Base-by-base conservation (phyloP, 2,113 vertebrate species). In the Epinephelus fuscoguttatus region DNA sequence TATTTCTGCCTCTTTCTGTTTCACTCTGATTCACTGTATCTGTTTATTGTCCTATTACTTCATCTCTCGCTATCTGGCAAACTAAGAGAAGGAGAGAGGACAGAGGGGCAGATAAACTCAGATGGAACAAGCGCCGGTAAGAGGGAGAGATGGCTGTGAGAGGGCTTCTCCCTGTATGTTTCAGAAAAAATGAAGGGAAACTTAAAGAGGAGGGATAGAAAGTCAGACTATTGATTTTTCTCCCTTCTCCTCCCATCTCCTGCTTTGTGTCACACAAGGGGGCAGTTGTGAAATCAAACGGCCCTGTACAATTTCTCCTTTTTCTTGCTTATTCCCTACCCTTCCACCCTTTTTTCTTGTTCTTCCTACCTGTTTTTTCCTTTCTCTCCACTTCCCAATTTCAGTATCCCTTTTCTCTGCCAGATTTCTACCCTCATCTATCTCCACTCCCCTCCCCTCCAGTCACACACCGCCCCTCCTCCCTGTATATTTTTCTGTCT, bases 401-500 rank as follows among this genome's bases (percentile, higher is more conserved):
- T 76, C 80, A 60, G 74, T 47, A 80, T 83, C 87, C 52, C 59
- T 74, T 81, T 40, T 37, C 79, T 71, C 27, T 75, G 77, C 81
- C 87, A 89, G 72, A 74, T 84, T 84, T 83, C 61, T 53, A 45
- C 57, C 81, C 78, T 80, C 79, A 80, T 84, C 81, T 19, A 55
- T 89, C 84, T 85, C 70, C 72, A 59, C 81, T 80, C 47, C 78
- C 80, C 82, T 88, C 81, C 74, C 80, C 70, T 81, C 63, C 53
- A 60, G 84, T 75, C 80, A 80, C 68, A 81, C 75, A 56, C 68
- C 40, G 42, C 68, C 59, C 81, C 72, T 84, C 82, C 76, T 87
- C 75, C 64, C 40, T 85, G 81, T 86, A 52, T 74, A 59, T 87
- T 75, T 75, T 80, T 91, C 75, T 74, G 47, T 90, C 84, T 88